Percentiles rank a stretch among this genome's conserved stretches.
Conservation (phyloP, 2,113 vertebrate genomes). For the Spea multiplicata region DNA sequence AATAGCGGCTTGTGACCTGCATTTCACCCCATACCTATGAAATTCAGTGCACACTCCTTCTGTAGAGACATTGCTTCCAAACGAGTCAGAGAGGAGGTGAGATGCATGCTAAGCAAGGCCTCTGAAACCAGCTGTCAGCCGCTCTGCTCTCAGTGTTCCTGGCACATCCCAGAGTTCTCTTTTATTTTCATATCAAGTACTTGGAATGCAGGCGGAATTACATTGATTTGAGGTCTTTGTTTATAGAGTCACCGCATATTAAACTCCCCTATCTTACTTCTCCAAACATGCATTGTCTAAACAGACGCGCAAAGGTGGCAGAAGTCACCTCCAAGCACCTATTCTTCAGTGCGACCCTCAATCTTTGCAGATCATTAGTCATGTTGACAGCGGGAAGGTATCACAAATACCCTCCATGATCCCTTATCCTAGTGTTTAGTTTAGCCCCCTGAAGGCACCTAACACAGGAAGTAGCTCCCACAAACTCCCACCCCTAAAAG, state of each 20-base stretch:
- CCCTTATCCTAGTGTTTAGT: too few relatives aligned
- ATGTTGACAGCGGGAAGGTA: neutral
- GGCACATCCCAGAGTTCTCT: conserved; percentile 45
- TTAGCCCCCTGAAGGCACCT: too few relatives aligned
- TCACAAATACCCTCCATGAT: too few relatives aligned
- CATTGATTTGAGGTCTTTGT: conserved; percentile 44
- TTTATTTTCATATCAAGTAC: conserved; percentile 44
- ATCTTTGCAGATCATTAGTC: conserved; percentile 10
- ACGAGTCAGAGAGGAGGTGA: conserved; percentile 46
- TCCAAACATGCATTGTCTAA: conserved; percentile 40
- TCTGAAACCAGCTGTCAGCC: conserved; percentile 36
- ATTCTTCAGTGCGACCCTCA: conserved; percentile 27
- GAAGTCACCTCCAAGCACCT: neutral
- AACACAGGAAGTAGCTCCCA: too few relatives aligned
- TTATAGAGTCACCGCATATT: conserved; percentile 41
- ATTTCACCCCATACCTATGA: conserved; percentile 47
- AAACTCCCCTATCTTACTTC: conserved; percentile 40
- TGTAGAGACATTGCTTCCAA: conserved; percentile 48
- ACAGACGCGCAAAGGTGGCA: conserved; percentile 31
- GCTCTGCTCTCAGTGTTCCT: conserved; percentile 30
- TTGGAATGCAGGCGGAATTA: conserved; percentile 42
- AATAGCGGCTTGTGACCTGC: conserved; percentile 47
- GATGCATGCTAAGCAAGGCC: conserved; percentile 46
- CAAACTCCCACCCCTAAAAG: too few relatives aligned
- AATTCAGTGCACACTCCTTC: conserved; percentile 47